Conservation (phyloP, 2,797 vertebrate genomes). For the Mormyrus hasselquistii region DNA sequence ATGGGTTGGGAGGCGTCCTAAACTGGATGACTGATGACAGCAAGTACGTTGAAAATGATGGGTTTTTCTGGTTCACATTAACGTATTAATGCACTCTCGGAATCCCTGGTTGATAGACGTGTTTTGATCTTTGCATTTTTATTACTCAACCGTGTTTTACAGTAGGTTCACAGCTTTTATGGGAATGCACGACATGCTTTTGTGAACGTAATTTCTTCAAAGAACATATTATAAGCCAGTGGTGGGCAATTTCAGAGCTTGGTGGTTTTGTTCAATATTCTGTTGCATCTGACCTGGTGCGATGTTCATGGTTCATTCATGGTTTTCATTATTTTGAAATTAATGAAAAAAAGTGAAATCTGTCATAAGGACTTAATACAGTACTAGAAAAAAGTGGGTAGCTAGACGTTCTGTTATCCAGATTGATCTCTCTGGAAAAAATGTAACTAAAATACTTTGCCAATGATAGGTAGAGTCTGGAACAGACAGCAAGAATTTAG, state of each 20-base stretch:
- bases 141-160: conserved; percentile 41
- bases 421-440: not conserved
- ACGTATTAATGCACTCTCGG: conserved; percentile 42
- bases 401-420: not conserved
- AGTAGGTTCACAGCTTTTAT: conserved; percentile 50
- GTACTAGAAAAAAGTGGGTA: not conserved
- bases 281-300: not conserved
- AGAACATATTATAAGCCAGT: not conserved
- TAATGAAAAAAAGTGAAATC: not conserved
- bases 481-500: not conserved
- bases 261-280: not conserved
- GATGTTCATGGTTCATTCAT: not conserved
- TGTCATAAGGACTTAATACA: not conserved
- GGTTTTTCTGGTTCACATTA: conserved; percentile 37
- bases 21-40: conserved; percentile 26
- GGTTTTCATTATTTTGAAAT: not conserved
- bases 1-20: conserved; percentile 1
- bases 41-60: not conserved
- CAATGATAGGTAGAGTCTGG: not conserved
- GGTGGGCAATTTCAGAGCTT: not conserved
- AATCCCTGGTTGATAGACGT: conserved; percentile 37
- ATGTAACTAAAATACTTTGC: not conserved
- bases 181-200: not conserved
- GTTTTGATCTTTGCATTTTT: conserved; percentile 45
- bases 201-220: not conserved